phyloP scores from a whole-genome alignment of 2,113 vertebrate species.

The Neolamprologus sp. region DNA sequence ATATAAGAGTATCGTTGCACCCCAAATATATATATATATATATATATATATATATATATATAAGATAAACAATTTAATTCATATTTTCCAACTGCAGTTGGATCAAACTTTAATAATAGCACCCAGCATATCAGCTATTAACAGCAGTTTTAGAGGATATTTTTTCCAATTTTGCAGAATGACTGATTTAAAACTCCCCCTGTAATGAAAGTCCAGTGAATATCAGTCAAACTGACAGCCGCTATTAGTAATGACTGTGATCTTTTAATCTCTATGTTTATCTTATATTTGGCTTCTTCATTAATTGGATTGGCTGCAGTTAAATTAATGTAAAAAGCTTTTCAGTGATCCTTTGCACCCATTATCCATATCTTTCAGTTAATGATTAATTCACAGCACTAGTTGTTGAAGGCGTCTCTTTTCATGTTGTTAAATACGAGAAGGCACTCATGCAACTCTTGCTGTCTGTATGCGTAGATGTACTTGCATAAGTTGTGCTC shows the following conservation, averaged over 20 bases:
- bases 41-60: too few relatives aligned
- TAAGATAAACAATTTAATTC: background rate
- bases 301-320: background rate
- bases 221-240: background rate
- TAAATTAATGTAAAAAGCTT: background rate
- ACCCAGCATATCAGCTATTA: background rate
- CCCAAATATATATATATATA: too few relatives aligned
- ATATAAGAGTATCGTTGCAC: too few relatives aligned
- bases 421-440: background rate
- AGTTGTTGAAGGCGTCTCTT: background rate
- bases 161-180: background rate
- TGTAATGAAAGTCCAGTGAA: background rate
- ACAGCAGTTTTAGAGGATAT: background rate
- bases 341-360: background rate
- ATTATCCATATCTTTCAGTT: background rate
- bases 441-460: background rate
- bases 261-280: background rate
- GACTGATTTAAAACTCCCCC: background rate
- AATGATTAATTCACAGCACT: background rate
- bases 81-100: background rate
- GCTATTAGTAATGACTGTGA: background rate
- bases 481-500: background rate
- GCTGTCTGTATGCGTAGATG: background rate
- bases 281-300: background rate
- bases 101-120: background rate